phyloP scores from a whole-genome alignment of 2,797 vertebrate species.

The Enteromius unitaeniatus region DNA sequence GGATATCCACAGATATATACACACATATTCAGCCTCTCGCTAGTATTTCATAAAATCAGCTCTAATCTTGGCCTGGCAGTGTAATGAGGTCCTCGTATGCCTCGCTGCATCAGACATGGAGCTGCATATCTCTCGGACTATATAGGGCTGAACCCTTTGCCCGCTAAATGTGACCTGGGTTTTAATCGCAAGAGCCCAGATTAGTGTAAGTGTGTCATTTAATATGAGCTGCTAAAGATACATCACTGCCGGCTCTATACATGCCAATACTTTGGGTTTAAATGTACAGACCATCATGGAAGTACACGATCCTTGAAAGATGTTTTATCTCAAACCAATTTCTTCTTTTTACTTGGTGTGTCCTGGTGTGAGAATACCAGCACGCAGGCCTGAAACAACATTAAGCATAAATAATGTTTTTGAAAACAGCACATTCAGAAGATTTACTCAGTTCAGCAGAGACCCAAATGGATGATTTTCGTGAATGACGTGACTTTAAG shows the following conservation, averaged over 20 bases:
- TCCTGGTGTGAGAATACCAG: not conserved
- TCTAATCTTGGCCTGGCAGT: constrained; percentile 38
- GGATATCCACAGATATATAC: not conserved
- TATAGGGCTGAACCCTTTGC: not conserved
- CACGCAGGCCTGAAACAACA: not conserved
- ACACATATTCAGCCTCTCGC: constrained; percentile 26
- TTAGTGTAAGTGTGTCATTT: constrained; percentile 27
- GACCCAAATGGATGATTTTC: not conserved
- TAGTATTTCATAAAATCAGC: constrained; percentile 38
- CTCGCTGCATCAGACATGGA: constrained; percentile 43
- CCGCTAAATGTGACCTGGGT: constrained; percentile 40
- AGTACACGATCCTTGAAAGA: not conserved
- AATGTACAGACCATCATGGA: not conserved
- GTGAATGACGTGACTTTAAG: not conserved
- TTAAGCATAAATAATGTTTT: not conserved
- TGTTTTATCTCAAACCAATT: not conserved
- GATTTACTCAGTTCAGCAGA: not conserved
- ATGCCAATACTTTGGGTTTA: not conserved
- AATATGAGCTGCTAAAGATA: constrained; percentile 24
- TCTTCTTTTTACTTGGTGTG: not conserved
- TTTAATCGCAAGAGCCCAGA: constrained; percentile 40
- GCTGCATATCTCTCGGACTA: constrained; percentile 42
- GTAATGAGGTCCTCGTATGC: constrained; percentile 46
- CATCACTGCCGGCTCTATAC: not conserved
- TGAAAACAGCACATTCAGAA: not conserved